Conservation (phyloP, 2,797 vertebrate genomes). For the Typhlichthys subterraneus region DNA sequence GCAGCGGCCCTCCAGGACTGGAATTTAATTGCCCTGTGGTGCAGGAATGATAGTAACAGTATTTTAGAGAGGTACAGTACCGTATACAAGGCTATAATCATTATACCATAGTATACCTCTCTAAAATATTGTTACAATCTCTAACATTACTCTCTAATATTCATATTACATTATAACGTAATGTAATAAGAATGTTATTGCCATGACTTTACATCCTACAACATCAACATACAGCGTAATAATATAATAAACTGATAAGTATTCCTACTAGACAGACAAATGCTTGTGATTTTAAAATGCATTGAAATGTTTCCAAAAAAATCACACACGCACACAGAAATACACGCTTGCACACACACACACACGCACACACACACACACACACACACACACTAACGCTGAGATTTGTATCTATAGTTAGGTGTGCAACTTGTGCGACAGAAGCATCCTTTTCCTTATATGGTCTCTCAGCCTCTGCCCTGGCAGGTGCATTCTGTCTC, state of each 20-base stretch:
- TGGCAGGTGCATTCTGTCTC: constrained; percentile 88
- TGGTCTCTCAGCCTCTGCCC: constrained; percentile 85
- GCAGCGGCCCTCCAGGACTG: too few species aligned
- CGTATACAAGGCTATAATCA: too few species aligned
- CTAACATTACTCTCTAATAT: too few species aligned
- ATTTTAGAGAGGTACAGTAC: too few species aligned
- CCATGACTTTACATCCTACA: too few species aligned
- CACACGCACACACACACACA: background rate
- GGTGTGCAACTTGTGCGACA: constrained; percentile 56
- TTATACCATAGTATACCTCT: too few species aligned
- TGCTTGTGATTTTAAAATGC: background rate
- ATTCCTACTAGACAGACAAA: background rate
- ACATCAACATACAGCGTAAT: background rate
- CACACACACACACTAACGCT: background rate
- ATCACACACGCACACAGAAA: background rate
- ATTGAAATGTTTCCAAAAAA: background rate
- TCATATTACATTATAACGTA: too few species aligned
- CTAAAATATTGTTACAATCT: too few species aligned
- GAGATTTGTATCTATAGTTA: constrained; percentile 58
- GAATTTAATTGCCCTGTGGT: background rate
- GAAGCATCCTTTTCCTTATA: constrained; percentile 78
- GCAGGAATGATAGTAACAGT: background rate
- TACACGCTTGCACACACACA: background rate
- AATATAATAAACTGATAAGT: background rate
- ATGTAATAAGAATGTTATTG: too few species aligned